Evolutionary conservation across 2,888 invertebrate species (phyloP).

Genomic region (Opisthograptis luteolata): DNA sequence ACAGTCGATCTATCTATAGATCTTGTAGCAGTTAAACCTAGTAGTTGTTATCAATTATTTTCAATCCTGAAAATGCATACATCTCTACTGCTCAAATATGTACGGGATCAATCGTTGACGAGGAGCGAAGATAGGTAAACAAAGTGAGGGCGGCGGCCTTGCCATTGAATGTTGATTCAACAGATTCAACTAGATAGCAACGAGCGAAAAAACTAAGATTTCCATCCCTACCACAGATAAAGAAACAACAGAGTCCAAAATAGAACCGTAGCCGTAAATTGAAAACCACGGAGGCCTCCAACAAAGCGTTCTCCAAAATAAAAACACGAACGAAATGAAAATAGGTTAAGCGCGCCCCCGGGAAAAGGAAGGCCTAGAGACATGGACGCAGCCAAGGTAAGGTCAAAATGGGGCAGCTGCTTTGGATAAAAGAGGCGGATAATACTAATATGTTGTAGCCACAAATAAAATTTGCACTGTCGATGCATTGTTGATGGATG

Average conservation of each 20-base stretch:
- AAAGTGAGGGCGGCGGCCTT: background rate
- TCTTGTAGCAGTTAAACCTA: no score
- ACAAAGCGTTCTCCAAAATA: conserved; percentile 58
- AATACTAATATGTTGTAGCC: no score
- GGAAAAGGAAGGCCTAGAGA: conserved; percentile 44
- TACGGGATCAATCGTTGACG: no score
- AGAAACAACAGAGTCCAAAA: conserved; percentile 19
- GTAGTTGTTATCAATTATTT: no score
- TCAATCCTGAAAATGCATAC: no score
- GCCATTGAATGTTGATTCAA: background rate
- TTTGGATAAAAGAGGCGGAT: no score
- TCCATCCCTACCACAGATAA: conserved; percentile 4
- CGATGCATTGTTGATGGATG: no score
- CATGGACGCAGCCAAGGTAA: conserved; percentile 41
- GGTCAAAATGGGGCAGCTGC: background rate
- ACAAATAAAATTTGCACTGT: no score
- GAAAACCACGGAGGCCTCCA: conserved; percentile 61
- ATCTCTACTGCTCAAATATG: no score
- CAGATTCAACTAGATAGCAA: background rate
- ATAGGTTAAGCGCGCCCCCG: conserved; percentile 72
- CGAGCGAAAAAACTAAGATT: background rate
- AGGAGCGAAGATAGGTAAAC: background rate
- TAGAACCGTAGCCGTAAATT: conserved; percentile 53
- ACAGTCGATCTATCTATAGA: no score
- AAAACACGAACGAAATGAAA: conserved; percentile 69